phyloP scores from a whole-genome alignment of 2,888 invertebrate genomes.

The Coelinius sp. region DNA sequence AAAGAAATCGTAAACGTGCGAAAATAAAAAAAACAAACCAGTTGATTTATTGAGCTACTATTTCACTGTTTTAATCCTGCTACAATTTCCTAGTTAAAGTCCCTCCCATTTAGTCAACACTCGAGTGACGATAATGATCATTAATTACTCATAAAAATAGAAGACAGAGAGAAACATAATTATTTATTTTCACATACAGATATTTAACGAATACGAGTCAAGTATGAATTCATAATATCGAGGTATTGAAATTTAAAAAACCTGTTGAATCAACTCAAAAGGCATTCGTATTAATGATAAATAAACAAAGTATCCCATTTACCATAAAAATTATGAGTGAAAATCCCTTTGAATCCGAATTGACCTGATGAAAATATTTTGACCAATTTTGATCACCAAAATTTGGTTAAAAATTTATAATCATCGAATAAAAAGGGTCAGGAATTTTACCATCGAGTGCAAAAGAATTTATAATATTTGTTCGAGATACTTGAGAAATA shows the following conservation, averaged over 20 bases:
- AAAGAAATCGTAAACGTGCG: constrained; percentile 10
- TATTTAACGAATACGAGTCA: constrained; percentile 57
- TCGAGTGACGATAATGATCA: no score
- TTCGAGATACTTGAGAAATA: no score
- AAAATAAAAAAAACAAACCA: not conserved
- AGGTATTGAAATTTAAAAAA: not conserved
- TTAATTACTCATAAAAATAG: not conserved
- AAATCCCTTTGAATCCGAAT: not conserved
- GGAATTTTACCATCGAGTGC: no score
- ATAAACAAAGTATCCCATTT: constrained; percentile 25
- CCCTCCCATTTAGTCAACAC: not conserved
- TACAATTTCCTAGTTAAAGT: not conserved
- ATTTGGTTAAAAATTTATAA: not conserved
- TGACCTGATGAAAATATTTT: not conserved
- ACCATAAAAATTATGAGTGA: not conserved
- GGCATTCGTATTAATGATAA: constrained; percentile 50
- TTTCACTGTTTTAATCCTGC: not conserved
- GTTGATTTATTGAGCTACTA: not conserved
- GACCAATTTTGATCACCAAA: not conserved
- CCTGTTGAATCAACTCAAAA: constrained; percentile 58
- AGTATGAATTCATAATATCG: constrained; percentile 47
- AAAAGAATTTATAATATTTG: no score
- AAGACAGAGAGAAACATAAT: not conserved
- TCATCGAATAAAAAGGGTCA: not conserved
- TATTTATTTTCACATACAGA: not conserved